Conservation (phyloP, 2,888 invertebrate species). For the Physocephala rufipes region DNA sequence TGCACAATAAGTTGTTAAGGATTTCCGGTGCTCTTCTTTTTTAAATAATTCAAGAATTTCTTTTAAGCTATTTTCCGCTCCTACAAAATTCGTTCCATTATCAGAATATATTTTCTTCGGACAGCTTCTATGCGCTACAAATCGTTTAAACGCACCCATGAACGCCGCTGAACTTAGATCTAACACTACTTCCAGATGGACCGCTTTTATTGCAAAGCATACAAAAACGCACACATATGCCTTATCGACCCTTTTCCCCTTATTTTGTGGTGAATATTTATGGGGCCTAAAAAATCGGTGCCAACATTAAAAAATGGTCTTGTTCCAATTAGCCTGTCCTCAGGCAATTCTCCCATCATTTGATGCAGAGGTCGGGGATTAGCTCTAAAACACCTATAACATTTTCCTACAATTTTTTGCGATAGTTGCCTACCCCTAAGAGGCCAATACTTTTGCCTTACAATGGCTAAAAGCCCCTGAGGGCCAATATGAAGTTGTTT, state of each 20-base stretch:
- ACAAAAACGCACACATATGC: slow-evolving; percentile 6
- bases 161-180: not conserved
- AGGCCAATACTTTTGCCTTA: slow-evolving; percentile 37
- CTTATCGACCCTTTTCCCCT: not conserved
- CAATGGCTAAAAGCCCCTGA: slow-evolving; percentile 28
- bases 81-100: slow-evolving; percentile 13
- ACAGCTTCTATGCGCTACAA: slow-evolving; percentile 1
- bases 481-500: slow-evolving; percentile 30
- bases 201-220: slow-evolving; percentile 7
- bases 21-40: not conserved
- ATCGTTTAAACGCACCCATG: slow-evolving; percentile 3
- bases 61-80: not conserved
- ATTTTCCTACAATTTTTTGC: slow-evolving; percentile 26
- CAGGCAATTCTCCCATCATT: slow-evolving; percentile 8
- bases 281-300: slow-evolving; percentile 5
- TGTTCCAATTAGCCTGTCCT: slow-evolving; percentile 2
- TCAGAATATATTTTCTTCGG: slow-evolving; percentile 3
- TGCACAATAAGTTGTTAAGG: not conserved
- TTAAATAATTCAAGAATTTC: not conserved
- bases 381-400: slow-evolving; percentile 29
- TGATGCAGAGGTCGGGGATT: slow-evolving; percentile 23
- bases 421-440: slow-evolving; percentile 22
- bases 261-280: slow-evolving; percentile 9
- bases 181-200: slow-evolving; percentile 5
- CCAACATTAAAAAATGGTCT: not conserved